These are phyloP conservation scores for Varroa destructor DNA, from an alignment of 1,140 invertebrate species.

Conservation along the genomic window DNA sequence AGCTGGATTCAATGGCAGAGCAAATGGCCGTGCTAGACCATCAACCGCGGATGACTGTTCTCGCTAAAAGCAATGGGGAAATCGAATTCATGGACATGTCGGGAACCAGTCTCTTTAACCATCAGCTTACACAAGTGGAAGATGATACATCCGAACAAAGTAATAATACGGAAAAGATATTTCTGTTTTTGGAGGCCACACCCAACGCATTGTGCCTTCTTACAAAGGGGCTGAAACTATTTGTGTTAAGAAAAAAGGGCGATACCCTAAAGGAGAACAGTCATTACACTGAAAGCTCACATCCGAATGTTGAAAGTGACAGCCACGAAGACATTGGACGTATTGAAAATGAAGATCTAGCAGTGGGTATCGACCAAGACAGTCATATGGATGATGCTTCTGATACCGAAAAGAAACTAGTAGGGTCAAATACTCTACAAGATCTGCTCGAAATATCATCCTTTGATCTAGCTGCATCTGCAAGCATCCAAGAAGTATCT, in stretches of 20 bases:
- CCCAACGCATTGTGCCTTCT: slow-evolving; percentile 1
- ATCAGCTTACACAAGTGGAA: neutral
- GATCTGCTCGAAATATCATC: slow-evolving; percentile 15
- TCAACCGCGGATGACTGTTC: neutral
- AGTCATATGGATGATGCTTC: neutral
- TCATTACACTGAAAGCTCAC: too few species aligned
- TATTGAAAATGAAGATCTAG: too few species aligned
- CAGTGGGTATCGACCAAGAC: too few species aligned
- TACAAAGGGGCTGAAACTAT: neutral
- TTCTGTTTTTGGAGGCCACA: slow-evolving; percentile 3
- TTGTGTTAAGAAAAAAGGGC: neutral
- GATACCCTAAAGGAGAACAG: neutral
- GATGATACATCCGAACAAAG: neutral
- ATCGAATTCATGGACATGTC: slow-evolving; percentile 1
- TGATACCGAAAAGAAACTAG: neutral
- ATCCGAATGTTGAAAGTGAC: too few species aligned
- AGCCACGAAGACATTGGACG: too few species aligned
- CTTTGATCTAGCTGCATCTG: neutral
- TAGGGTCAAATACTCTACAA: neutral
- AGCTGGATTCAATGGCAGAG: slow-evolving; percentile 9
- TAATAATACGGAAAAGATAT: neutral
- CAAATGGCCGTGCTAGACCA: neutral
- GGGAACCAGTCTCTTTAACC: neutral
- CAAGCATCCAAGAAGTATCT: neutral
- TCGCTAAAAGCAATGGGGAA: slow-evolving; percentile 6